Evolutionary conservation across 2,113 vertebrate genomes (phyloP), one percentile per base, ranked within the genome.

Genomic region (Periophthalmus modestus): DNA sequence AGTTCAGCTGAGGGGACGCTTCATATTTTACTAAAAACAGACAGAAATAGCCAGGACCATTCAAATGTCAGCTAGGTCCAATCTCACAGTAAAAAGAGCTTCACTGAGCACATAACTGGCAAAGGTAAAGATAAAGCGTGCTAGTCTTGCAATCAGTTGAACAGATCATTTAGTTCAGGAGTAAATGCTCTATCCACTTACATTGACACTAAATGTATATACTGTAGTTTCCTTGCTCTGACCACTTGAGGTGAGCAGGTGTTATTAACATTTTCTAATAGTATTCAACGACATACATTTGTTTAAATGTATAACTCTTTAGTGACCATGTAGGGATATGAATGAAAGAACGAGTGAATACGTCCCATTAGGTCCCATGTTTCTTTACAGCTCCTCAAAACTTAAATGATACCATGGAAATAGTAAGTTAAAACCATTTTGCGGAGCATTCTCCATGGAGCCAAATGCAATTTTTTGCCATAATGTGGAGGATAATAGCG

Each of bases 1-100:
- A 36, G 47, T 58, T 61, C 21, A 33, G 58, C 58, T 61, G 15
- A 62, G 39, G 47, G 67, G 34, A 67, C 48, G 14, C 36, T 68
- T 24, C 19, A 66, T 62, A 59, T n/a, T 15, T 36, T 9, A 28
- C 5, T 34, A 0, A 24, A 61, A 1, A 33, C 1, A 61, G 14
- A 33, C 58, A 61, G 13, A 33, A 33, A 61, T 16, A 18, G 6
- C 15, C 9, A 24, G 23, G 15, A 2, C n/a, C 12, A 14, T 59
- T 59, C 23, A 28, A 59, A 24, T 6, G 28, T 15, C 13, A 3
- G 13, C 23, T 28, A 28, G 33, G 24, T 33, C 58, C 58, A 61
- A 18, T 23, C 11, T 23, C 57, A 59, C 23, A 23, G 9, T n/a
- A 13, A 59, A 5, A 59, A 59, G 12, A 59, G 2, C 57, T 59